phyloP scores from a whole-genome alignment of 2,113 vertebrate species.

The Macquaria ambigua region DNA sequence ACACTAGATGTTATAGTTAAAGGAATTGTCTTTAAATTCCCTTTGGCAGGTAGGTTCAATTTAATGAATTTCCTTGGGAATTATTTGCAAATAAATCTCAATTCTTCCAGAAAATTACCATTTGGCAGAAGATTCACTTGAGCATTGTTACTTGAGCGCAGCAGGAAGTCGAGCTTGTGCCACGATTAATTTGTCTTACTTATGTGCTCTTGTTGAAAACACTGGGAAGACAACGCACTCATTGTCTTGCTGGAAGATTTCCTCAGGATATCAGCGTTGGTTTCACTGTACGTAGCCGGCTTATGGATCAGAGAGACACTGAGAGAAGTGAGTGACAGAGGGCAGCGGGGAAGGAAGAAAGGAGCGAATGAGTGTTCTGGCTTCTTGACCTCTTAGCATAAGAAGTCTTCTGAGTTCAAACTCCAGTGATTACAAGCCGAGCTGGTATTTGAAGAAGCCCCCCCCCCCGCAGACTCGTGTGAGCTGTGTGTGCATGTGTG shows the following conservation, averaged over 20 bases:
- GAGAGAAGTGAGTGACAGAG: constrained; percentile 67
- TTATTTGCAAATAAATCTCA: constrained; percentile 42
- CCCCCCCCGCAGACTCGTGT: constrained; percentile 39
- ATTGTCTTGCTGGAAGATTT: constrained; percentile 29
- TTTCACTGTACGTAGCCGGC: constrained; percentile 55
- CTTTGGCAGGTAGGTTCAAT: constrained; percentile 28
- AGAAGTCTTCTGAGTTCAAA: constrained; percentile 82
- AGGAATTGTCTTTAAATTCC: constrained; percentile 48
- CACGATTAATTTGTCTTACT: constrained; percentile 8
- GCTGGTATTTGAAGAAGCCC: constrained; percentile 77
- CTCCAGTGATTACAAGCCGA: constrained; percentile 79
- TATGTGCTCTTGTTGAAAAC: constrained; percentile 10
- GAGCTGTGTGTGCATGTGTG: constrained; percentile 58
- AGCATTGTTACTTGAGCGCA: constrained; percentile 17
- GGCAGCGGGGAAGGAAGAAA: constrained; percentile 63
- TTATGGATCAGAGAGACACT: constrained; percentile 54
- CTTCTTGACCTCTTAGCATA: constrained; percentile 83
- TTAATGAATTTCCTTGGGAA: constrained; percentile 42
- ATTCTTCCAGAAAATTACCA: constrained; percentile 34
- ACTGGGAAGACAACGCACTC: background rate
- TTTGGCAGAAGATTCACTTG: constrained; percentile 39
- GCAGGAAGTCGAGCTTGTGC: constrained; percentile 34
- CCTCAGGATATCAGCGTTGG: background rate
- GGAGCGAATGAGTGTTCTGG: constrained; percentile 70
- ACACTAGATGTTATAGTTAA: constrained; percentile 46